Evolutionary conservation across 2,113 vertebrate genomes (phyloP).

Genomic region (Sisor rabdophorus): DNA sequence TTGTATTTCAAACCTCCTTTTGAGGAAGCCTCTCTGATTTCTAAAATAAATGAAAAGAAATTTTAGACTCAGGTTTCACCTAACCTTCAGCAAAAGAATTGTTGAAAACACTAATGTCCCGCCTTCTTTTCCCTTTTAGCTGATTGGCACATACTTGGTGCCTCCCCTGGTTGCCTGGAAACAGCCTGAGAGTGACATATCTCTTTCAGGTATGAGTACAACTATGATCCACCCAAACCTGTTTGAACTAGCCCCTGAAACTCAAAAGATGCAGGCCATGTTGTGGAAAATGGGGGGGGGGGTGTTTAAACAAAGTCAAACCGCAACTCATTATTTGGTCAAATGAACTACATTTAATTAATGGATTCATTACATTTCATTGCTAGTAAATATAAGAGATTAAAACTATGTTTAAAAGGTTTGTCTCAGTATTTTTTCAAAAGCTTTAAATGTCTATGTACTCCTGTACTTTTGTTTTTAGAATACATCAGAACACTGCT

Average conservation of each 20-base stretch:
- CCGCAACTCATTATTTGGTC: not conserved
- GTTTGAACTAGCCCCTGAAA: conserved; percentile 57
- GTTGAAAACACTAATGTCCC: not conserved
- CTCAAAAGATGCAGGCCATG: conserved; percentile 47
- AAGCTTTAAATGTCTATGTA: not conserved
- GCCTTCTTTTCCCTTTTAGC: not conserved
- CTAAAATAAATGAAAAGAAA: not conserved
- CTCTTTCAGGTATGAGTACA: conserved; percentile 51
- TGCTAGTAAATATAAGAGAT: not conserved
- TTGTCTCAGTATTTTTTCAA: not conserved
- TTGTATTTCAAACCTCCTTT: not conserved
- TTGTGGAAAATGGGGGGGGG: conserved; percentile 31
- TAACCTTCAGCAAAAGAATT: not conserved
- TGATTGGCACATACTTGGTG: conserved; percentile 46
- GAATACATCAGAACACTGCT: not conserved
- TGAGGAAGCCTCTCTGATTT: not conserved
- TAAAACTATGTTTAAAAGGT: not conserved
- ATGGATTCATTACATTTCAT: not conserved
- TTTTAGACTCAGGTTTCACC: conserved; percentile 12
- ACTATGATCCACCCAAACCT: conserved; percentile 56
- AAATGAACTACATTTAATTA: not conserved
- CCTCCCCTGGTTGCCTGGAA: conserved; percentile 49
- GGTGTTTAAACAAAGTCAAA: not conserved
- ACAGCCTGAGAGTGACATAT: conserved; percentile 31
- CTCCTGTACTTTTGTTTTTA: conserved; percentile 1